Evolutionary conservation across 2,797 vertebrate genomes (phyloP).

Genomic region (Bucorvus abyssinicus): DNA sequence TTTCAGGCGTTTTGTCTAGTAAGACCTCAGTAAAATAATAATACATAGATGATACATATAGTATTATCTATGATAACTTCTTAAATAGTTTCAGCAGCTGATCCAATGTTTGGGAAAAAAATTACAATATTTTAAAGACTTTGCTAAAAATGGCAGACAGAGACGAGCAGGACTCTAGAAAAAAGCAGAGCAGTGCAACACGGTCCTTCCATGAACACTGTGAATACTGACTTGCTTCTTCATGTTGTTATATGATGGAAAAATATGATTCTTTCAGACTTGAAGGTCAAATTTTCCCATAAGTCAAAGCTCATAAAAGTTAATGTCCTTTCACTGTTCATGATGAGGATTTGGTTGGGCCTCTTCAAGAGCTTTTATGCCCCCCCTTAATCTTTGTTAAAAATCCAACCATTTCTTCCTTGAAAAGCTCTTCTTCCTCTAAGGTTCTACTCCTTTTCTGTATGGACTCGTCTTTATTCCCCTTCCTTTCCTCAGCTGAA

Average conservation of each 20-base stretch:
- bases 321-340: background rate
- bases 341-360: background rate
- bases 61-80: background rate
- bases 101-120: background rate
- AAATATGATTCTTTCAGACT: background rate
- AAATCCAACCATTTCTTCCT: background rate
- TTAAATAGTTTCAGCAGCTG: background rate
- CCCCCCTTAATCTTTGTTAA: background rate
- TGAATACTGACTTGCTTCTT: background rate
- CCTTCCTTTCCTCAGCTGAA: background rate
- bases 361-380: background rate
- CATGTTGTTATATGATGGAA: background rate
- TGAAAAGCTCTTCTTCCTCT: background rate
- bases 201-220: background rate
- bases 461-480: background rate
- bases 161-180: background rate
- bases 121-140: background rate
- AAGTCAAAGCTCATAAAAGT: background rate
- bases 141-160: background rate
- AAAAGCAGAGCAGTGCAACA: background rate
- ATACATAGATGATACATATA: background rate
- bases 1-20: background rate
- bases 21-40: background rate
- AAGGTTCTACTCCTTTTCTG: background rate
- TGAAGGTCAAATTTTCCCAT: background rate